Percentiles rank a stretch among this genome's conserved stretches.
Evolutionary conservation across 2,797 vertebrate genomes (phyloP).

Genomic region (Coendou prehensilis): DNA sequence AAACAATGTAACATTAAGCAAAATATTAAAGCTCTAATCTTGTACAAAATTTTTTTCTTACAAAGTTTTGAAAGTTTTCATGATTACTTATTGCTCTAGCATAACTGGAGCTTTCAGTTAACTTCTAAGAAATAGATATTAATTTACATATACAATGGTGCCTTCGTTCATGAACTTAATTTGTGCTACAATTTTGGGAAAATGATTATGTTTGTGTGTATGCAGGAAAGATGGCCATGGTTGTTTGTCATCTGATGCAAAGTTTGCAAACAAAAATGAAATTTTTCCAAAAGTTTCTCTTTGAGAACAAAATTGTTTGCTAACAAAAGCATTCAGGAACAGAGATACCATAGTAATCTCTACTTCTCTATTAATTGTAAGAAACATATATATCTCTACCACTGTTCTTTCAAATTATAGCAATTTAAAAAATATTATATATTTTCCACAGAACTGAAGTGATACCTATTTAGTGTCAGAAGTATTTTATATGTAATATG

Average conservation of each 20-base stretch:
- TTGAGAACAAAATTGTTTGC: not conserved
- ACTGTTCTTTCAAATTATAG: not conserved
- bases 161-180: not conserved
- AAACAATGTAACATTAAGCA: not conserved
- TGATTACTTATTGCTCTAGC: not conserved
- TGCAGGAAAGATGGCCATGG: not conserved
- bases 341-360: not conserved
- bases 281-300: not conserved
- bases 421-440: not conserved
- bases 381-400: not conserved
- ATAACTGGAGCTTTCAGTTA: not conserved
- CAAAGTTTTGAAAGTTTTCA: not conserved
- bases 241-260: not conserved
- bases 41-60: not conserved
- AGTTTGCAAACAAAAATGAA: not conserved
- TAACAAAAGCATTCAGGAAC: not conserved
- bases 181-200: not conserved
- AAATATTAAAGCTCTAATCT: not conserved
- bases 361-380: not conserved
- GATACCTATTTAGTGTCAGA: not conserved
- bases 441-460: not conserved
- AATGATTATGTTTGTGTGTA: not conserved
- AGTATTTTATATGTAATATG: not conserved
- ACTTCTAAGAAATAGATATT: not conserved
- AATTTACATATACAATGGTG: not conserved